Percentiles rank a stretch among this genome's conserved stretches.
Conservation (phyloP, 30 jellyfish, hydroid and myxozoan species). For the Chrysaora quinquecirrha region DNA sequence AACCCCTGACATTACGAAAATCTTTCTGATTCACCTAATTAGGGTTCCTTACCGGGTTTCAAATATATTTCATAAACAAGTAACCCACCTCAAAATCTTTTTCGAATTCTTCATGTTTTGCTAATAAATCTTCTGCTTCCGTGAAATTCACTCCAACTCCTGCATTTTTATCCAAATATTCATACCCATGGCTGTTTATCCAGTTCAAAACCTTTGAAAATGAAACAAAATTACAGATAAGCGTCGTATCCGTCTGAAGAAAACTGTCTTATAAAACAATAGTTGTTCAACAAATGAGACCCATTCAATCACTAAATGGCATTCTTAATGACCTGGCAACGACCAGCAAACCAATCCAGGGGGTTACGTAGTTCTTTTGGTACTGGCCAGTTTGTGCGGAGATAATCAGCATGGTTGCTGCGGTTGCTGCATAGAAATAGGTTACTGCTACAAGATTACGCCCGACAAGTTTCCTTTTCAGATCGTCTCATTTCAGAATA, state of each 20-base stretch:
- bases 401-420: too few species aligned
- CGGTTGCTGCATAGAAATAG: too few species aligned
- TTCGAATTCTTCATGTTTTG: conserved; percentile 64
- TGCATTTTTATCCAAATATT: conserved; percentile 25
- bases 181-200: conserved; percentile 63
- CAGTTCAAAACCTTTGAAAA: conserved; percentile 64
- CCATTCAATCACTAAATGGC: neutral
- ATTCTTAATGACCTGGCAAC: neutral
- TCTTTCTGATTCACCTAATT: too few species aligned
- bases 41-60: too few species aligned
- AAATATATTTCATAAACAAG: too few species aligned
- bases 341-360: neutral
- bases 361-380: conserved; percentile 1
- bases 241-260: neutral
- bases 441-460: too few species aligned
- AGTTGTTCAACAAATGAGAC: neutral
- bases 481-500: too few species aligned
- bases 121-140: conserved; percentile 59
- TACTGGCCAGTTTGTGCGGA: too few species aligned
- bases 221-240: neutral
- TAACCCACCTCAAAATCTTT: conserved; percentile 65
- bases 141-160: conserved; percentile 73
- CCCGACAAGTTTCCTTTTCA: too few species aligned
- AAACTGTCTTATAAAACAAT: neutral
- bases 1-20: too few species aligned